These are phyloP conservation scores for Perizoma flavofasciatum DNA, from an alignment of 2,888 invertebrate species.

Conservation along the genomic window DNA sequence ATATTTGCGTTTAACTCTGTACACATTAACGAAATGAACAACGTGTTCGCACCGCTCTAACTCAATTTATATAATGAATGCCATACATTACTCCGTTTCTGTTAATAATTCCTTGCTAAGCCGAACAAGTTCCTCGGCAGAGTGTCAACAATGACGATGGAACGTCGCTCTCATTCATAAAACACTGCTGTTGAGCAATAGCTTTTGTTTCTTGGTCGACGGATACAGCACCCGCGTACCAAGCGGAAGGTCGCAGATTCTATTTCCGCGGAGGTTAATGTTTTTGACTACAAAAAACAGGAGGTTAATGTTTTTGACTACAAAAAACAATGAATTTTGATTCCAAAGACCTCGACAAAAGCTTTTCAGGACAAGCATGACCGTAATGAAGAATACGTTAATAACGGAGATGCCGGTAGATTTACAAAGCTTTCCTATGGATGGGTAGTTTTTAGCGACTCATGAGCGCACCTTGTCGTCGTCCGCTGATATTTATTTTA, in stretches of 20 bases:
- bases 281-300: too few species aligned
- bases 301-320: too few species aligned
- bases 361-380: too few species aligned
- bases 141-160: slow-evolving; percentile 64
- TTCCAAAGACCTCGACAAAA: too few species aligned
- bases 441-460: not conserved
- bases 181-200: not conserved
- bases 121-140: slow-evolving; percentile 63
- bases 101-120: slow-evolving; percentile 71
- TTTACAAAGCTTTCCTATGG: not conserved
- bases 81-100: slow-evolving; percentile 76
- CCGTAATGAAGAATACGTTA: too few species aligned
- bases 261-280: too few species aligned
- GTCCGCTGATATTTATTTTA: slow-evolving; percentile 80
- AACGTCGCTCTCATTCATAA: slow-evolving; percentile 12
- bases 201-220: not conserved
- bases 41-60: slow-evolving; percentile 65
- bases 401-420: too few species aligned
- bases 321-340: too few species aligned
- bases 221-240: not conserved
- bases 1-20: slow-evolving; percentile 73
- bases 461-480: slow-evolving; percentile 46
- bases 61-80: slow-evolving; percentile 81
- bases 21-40: slow-evolving; percentile 79
- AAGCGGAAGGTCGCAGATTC: too few species aligned